These are phyloP conservation scores for Campoplex capitator DNA, from an alignment of 2,888 invertebrate species.

Conservation along the genomic window DNA sequence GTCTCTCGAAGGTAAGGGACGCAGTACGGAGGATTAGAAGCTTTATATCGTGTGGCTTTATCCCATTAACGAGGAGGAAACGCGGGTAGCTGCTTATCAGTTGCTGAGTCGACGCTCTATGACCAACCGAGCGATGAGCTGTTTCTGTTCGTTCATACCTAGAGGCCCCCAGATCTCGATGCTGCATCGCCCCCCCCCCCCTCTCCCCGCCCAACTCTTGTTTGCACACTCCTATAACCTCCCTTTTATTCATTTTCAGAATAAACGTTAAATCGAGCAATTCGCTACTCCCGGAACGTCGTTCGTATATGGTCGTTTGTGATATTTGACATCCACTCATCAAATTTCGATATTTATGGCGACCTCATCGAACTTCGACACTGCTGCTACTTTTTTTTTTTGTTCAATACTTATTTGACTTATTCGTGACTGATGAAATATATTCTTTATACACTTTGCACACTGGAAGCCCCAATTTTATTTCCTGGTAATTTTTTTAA, in stretches of 20 bases:
- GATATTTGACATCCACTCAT: not conserved
- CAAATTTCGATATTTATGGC: no score
- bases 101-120: constrained; percentile 80
- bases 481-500: not conserved
- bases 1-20: constrained; percentile 2
- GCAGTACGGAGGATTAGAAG: not conserved
- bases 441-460: not conserved
- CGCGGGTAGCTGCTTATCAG: constrained; percentile 78
- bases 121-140: constrained; percentile 77
- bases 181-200: not conserved
- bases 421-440: not conserved
- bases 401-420: not conserved
- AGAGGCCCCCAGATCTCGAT: constrained; percentile 67
- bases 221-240: constrained; percentile 73
- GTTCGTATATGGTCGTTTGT: not conserved
- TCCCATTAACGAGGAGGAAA: constrained; percentile 73
- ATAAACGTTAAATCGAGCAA: constrained; percentile 73
- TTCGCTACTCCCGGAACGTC: constrained; percentile 50
- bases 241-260: constrained; percentile 65
- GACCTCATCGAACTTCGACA: not conserved
- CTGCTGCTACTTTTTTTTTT: not conserved
- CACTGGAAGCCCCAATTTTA: not conserved
- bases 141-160: constrained; percentile 76
- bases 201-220: not conserved
- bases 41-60: constrained; percentile 66